Base-by-base conservation (phyloP, 2,888 invertebrate species). In the Cosmopolites sordidus region DNA sequence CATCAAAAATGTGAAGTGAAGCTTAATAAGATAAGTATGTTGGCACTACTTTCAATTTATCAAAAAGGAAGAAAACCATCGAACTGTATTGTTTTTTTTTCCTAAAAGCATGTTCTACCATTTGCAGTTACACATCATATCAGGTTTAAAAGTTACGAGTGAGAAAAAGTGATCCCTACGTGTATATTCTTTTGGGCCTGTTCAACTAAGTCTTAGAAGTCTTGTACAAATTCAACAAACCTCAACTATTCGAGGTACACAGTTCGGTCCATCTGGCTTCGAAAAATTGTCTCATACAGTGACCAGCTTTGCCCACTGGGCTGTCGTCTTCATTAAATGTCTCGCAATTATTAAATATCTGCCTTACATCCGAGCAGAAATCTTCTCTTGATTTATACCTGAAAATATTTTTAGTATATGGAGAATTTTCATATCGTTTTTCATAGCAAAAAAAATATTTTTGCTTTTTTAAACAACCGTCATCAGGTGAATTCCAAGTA, bases 301-400 rank as follows among this genome's bases (percentile, higher is more conserved):
- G 95, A 1, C 97, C 97, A 11, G 97, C 96, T 68, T 93, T 89
- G 1, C 97, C 98, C 39, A 98, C 96, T 0, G 95, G 94, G 63
- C 95, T 95, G 75, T 97, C 94, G 73, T 98, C 98, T 73, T 98
- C 97, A 75, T 98, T 98, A 78, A 97, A 98, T 48, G 91, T 90
- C 73, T 95, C 94, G 75, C 98, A 98, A 77, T 98, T 98, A 76
- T 91, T 89, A 78, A 98, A 97, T 69, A 98, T 95, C 62, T 94
- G 86, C 6, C 93, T 83, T 15, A 94, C 89, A 77, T 98, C 97
- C 1, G 84, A 79, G 54, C 91, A 89, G 77, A 97, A 98, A 62
- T 96, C 95, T 59, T 92, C 93, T 58, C 87, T 85, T 58, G 86
- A 84, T 77, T 93, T 95, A 78, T 98, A 98, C 62, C 96, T 96